phyloP scores from a whole-genome alignment of 2,113 vertebrate genomes.

The Motacilla alba region DNA sequence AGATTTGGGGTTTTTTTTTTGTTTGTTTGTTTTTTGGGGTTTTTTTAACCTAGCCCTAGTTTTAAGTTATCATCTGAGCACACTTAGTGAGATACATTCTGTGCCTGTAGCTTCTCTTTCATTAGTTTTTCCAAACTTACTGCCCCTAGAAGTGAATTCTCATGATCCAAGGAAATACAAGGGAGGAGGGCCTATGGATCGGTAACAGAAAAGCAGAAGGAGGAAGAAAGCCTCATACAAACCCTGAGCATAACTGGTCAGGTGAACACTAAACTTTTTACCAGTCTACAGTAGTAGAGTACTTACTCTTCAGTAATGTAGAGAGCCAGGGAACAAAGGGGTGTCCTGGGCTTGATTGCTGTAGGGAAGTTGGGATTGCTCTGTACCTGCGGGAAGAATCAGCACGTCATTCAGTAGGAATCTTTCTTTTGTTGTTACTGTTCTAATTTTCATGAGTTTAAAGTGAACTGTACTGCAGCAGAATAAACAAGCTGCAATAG shows the following conservation, averaged over 20 bases:
- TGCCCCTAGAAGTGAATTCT: not conserved
- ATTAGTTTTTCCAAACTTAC: not conserved
- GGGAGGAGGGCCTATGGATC: not conserved
- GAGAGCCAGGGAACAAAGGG: not conserved
- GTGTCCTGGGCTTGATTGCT: not conserved
- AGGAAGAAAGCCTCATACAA: not conserved
- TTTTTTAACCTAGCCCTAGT: not conserved
- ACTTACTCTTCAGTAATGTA: not conserved
- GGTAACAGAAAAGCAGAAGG: not conserved
- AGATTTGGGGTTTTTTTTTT: not conserved
- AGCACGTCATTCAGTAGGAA: not conserved
- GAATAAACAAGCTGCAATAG: not conserved
- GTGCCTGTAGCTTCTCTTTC: not conserved
- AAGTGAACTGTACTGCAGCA: not conserved
- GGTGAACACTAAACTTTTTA: not conserved
- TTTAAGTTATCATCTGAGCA: not conserved
- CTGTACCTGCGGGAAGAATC: not conserved
- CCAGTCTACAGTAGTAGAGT: too few species aligned
- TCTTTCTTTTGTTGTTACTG: not conserved
- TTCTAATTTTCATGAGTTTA: not conserved
- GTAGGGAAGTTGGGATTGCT: not conserved
- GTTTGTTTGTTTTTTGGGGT: accelerated
- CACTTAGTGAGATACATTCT: not conserved
- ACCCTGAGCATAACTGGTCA: not conserved
- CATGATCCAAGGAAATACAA: not conserved